A percentile compares a stretch with the other conserved stretches of the same genome.
These are phyloP conservation scores for Leucoraja erinaceus DNA, from an alignment of 2,113 vertebrate species.

Conservation along the genomic window DNA sequence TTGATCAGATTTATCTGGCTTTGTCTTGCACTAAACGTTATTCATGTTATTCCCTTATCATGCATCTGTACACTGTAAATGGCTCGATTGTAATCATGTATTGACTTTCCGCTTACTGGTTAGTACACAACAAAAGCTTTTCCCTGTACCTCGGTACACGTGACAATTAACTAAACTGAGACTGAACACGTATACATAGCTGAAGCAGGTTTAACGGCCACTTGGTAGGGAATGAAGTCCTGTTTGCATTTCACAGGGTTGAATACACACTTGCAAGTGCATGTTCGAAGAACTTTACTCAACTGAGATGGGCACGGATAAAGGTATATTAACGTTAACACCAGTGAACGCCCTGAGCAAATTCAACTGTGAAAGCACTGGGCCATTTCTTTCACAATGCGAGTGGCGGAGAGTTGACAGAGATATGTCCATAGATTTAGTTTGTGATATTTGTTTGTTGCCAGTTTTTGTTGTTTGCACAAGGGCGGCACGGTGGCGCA, in stretches of 20 bases:
- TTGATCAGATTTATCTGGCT: too few relatives aligned
- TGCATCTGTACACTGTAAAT: too few relatives aligned
- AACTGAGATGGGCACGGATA: not conserved
- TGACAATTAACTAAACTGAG: too few relatives aligned
- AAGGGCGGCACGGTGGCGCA: too few relatives aligned
- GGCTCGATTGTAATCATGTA: too few relatives aligned
- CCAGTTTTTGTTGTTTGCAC: not conserved
- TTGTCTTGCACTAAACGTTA: too few relatives aligned
- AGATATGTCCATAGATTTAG: not conserved
- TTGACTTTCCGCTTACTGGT: too few relatives aligned
- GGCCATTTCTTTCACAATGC: not conserved
- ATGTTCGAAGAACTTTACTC: not conserved
- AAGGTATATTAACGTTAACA: not conserved
- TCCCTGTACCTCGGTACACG: too few relatives aligned
- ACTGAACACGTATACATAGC: not conserved
- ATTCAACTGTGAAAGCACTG: not conserved
- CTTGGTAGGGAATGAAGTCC: not conserved
- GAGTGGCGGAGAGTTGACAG: not conserved
- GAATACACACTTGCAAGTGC: not conserved
- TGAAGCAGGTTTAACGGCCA: not conserved
- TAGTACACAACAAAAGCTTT: too few relatives aligned
- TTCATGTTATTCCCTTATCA: too few relatives aligned
- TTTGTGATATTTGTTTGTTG: not conserved
- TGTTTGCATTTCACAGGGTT: slow-evolving; percentile 20
- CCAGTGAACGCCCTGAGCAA: not conserved